Conservation (phyloP, 2,888 invertebrate genomes). For the Norana najaformis region DNA sequence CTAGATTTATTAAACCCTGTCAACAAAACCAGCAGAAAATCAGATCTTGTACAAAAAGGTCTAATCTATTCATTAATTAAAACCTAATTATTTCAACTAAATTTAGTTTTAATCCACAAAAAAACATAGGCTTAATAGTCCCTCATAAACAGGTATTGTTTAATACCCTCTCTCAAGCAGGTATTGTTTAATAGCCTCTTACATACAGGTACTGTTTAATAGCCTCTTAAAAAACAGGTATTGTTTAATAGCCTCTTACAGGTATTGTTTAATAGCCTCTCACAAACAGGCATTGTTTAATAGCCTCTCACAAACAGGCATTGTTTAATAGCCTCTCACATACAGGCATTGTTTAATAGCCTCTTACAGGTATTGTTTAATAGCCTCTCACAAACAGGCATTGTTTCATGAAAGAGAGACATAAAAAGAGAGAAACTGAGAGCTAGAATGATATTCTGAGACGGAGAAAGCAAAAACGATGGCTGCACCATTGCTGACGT, state of each 20-base stretch:
- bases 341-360: background rate
- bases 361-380: background rate
- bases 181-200: too few species aligned
- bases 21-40: background rate
- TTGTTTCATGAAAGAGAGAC: too few species aligned
- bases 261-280: too few species aligned
- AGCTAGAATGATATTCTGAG: too few species aligned
- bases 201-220: too few species aligned
- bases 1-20: conserved; percentile 23
- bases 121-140: background rate
- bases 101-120: background rate
- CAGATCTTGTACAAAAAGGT: too few species aligned
- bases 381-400: background rate
- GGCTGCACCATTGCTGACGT: background rate
- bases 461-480: background rate
- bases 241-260: background rate
- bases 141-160: background rate
- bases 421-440: background rate
- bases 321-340: too few species aligned
- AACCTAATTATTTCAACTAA: background rate
- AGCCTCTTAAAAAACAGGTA: background rate
- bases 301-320: too few species aligned
- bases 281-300: too few species aligned
- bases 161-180: too few species aligned
- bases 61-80: too few species aligned